A percentile compares a stretch with the other conserved stretches of the same genome.
phyloP scores from a whole-genome alignment of 2,888 invertebrate genomes.

The Lasioglossum leucozonium region DNA sequence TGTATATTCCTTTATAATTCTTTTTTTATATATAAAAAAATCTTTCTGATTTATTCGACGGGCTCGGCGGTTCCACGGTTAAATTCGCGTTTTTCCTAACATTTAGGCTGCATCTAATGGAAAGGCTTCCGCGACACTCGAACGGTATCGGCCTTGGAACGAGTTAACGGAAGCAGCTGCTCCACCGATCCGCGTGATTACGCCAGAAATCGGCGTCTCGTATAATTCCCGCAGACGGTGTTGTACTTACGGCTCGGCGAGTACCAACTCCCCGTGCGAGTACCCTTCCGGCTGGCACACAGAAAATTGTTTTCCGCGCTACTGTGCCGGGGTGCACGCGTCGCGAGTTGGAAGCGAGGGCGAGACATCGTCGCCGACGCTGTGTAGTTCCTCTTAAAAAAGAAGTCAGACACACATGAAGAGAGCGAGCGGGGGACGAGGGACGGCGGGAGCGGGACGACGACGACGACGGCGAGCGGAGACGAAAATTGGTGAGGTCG shows the following conservation, averaged over 20 bases:
- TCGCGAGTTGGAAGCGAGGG: conserved; percentile 52
- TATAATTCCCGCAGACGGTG: conserved; percentile 41
- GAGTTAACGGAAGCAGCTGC: conserved; percentile 27
- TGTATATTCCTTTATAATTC: too few relatives aligned
- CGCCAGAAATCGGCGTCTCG: conserved; percentile 52
- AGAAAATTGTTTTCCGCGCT: conserved; percentile 66
- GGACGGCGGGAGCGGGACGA: not conserved
- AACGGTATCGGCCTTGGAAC: conserved; percentile 1
- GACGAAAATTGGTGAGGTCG: conserved; percentile 3
- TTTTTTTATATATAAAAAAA: too few relatives aligned
- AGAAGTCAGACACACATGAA: conserved; percentile 57
- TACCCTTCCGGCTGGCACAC: not conserved
- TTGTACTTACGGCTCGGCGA: conserved; percentile 31
- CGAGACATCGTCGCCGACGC: conserved; percentile 52
- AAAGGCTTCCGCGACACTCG: not conserved
- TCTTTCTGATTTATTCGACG: too few relatives aligned
- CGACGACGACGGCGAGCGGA: not conserved
- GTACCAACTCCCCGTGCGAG: conserved; percentile 16
- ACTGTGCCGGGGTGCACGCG: conserved; percentile 55
- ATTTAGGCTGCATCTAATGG: not conserved
- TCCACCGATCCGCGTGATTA: conserved; percentile 40
- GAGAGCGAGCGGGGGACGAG: conserved; percentile 29
- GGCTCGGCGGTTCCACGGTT: not conserved
- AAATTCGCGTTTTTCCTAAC: not conserved
- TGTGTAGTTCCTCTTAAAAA: conserved; percentile 53